phyloP scores from a whole-genome alignment of 2,113 vertebrate species.

The Carassius carassius region DNA sequence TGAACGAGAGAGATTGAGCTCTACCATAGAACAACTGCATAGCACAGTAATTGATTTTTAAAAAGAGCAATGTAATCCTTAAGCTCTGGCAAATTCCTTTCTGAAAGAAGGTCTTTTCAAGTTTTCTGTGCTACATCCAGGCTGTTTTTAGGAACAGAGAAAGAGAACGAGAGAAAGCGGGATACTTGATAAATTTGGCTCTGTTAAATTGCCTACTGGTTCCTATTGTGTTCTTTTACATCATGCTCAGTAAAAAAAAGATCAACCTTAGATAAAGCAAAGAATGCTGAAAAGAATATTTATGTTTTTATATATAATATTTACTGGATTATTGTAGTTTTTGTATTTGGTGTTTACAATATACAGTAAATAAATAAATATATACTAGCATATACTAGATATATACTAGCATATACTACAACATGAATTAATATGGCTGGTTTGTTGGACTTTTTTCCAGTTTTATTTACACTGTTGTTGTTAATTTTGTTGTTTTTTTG shows the following conservation, averaged over 20 bases:
- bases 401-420: neutral
- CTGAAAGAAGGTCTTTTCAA: slow-evolving; percentile 25
- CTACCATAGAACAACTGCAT: slow-evolving; percentile 21
- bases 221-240: neutral
- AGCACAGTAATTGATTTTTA: slow-evolving; percentile 35
- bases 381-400: neutral
- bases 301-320: too few relatives aligned
- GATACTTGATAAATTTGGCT: neutral
- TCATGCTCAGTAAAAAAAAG: neutral
- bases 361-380: neutral
- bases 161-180: neutral
- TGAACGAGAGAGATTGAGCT: neutral
- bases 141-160: neutral
- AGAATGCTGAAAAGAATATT: neutral
- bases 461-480: neutral
- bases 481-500: neutral
- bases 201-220: neutral
- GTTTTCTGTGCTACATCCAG: neutral
- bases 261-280: neutral
- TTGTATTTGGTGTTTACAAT: too few relatives aligned
- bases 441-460: neutral
- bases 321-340: too few relatives aligned
- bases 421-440: neutral
- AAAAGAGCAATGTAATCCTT: slow-evolving; percentile 27
- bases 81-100: slow-evolving; percentile 18